Evolutionary conservation across 2,888 invertebrate species (phyloP).

Genomic region (Ochropleura leucogaster): DNA sequence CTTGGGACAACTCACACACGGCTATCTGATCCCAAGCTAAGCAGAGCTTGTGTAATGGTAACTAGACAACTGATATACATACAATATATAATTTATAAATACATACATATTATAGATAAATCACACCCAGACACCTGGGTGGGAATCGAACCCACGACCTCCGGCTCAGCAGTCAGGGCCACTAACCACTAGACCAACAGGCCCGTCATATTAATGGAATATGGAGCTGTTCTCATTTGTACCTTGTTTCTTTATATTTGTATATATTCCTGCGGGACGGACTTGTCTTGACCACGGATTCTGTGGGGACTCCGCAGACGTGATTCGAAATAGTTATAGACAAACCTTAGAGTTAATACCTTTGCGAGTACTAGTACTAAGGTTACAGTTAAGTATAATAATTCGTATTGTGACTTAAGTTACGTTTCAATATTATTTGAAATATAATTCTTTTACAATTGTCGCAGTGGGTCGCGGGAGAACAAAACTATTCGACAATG

Average conservation of each 20-base stretch:
- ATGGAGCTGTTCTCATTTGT: conserved; percentile 29
- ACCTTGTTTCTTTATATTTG: conserved; percentile 5
- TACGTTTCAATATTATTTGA: not conserved
- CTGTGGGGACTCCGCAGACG: conserved; percentile 41
- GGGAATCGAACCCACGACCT: no score
- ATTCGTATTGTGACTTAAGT: conserved; percentile 12
- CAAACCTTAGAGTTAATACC: conserved; percentile 5
- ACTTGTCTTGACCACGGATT: conserved; percentile 37
- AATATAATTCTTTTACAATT: not conserved
- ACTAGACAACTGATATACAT: no score
- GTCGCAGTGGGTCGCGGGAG: not conserved
- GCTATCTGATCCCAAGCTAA: no score
- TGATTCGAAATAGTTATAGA: conserved; percentile 44
- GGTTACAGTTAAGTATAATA: not conserved
- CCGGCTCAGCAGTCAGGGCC: no score
- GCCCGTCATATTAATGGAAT: conserved; percentile 62
- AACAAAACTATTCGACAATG: not conserved
- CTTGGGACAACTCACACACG: no score
- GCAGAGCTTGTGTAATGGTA: no score
- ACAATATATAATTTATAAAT: no score
- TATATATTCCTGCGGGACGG: conserved; percentile 1
- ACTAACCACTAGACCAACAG: no score
- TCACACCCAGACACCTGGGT: no score
- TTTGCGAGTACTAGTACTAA: conserved; percentile 15
- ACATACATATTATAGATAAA: no score